Evolutionary conservation across 2,797 vertebrate species (phyloP).

Genomic region (Enteromius afrohamiltoni): DNA sequence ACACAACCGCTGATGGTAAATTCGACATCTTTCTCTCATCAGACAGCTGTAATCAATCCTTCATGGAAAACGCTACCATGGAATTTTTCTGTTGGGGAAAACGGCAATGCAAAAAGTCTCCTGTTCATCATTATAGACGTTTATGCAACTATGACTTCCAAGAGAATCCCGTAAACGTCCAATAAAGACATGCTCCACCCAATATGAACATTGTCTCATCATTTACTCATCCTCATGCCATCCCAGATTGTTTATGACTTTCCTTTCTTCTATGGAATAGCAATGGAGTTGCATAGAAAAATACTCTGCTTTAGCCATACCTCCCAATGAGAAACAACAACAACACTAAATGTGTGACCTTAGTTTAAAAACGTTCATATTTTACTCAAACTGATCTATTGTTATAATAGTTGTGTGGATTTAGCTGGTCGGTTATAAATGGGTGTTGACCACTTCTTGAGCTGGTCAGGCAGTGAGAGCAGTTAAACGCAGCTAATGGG

Average conservation of each 20-base stretch:
- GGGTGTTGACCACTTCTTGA: background rate
- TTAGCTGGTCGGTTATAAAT: background rate
- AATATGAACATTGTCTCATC: background rate
- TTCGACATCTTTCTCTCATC: background rate
- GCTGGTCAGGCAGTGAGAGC: background rate
- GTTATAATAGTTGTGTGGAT: background rate
- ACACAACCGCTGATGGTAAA: background rate
- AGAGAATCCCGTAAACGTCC: background rate
- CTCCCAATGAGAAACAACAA: background rate
- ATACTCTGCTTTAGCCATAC: too few species aligned
- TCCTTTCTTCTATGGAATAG: background rate
- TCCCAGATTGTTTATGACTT: background rate
- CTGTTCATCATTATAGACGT: background rate
- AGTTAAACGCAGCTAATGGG: background rate
- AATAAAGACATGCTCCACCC: background rate
- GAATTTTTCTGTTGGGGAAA: background rate
- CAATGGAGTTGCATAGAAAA: background rate
- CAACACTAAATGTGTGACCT: background rate
- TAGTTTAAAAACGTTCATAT: background rate
- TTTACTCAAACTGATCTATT: background rate
- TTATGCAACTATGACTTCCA: background rate
- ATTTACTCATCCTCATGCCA: background rate
- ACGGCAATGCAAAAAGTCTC: background rate
- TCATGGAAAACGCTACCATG: background rate
- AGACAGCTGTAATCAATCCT: background rate